These are phyloP conservation scores for Columbina picui DNA, from an alignment of 2,113 vertebrate species.

Conservation along the genomic window DNA sequence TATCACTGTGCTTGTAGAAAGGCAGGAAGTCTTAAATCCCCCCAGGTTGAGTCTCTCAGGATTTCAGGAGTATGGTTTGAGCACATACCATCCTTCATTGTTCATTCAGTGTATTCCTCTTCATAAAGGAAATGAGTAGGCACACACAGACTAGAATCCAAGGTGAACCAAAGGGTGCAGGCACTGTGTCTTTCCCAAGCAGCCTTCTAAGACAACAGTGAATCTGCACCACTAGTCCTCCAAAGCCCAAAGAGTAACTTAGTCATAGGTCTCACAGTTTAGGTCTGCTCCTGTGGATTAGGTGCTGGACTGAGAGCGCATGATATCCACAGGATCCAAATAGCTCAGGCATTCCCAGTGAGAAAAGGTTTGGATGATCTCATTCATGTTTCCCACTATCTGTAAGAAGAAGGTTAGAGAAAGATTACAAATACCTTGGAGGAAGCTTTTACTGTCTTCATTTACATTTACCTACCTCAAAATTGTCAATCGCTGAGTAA, in stretches of 20 bases:
- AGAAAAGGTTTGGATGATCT: not conserved
- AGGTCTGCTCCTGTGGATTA: not conserved
- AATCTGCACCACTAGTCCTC: not conserved
- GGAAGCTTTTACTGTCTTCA: not conserved
- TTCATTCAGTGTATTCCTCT: not conserved
- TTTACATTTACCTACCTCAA: not conserved
- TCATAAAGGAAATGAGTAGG: not conserved
- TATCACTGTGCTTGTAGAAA: not conserved
- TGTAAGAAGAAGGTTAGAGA: not conserved
- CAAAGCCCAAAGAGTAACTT: not conserved
- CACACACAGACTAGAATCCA: not conserved
- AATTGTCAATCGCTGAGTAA: not conserved
- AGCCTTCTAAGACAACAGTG: not conserved
- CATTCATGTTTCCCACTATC: not conserved
- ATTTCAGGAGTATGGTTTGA: not conserved
- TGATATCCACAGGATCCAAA: not conserved
- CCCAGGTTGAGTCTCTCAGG: rapidly evolving
- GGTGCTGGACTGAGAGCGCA: not conserved
- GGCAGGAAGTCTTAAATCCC: not conserved
- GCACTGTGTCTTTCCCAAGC: not conserved
- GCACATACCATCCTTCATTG: not conserved
- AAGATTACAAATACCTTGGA: not conserved
- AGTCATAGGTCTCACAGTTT: not conserved
- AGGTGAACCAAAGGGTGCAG: not conserved
- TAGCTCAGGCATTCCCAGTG: not conserved